Evolutionary conservation across 2,797 vertebrate species (phyloP).

Genomic region (Heteromormyrus szaboi): DNA sequence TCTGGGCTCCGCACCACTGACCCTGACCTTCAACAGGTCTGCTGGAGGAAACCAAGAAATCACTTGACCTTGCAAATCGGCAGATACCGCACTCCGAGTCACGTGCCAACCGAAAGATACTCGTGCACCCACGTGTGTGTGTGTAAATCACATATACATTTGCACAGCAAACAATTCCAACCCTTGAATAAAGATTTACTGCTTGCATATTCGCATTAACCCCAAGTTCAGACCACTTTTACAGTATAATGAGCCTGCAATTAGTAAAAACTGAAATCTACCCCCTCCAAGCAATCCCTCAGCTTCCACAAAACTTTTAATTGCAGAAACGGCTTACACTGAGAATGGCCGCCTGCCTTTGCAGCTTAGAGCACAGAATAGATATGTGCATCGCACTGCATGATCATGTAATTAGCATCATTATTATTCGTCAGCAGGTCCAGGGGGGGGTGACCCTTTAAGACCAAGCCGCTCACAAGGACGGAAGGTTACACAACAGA

Average conservation of each 20-base stretch:
- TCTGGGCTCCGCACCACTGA: neutral
- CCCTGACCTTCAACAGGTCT: neutral
- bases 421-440: neutral
- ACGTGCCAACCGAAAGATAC: neutral
- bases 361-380: neutral
- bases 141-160: neutral
- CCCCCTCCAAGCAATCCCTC: neutral
- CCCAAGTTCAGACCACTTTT: neutral
- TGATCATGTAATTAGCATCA: neutral
- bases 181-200: neutral
- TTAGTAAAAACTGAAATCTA: neutral
- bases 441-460: neutral
- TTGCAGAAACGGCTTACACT: neutral
- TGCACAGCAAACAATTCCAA: neutral
- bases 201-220: neutral
- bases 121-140: neutral
- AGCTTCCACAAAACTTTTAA: neutral
- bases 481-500: neutral
- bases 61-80: neutral
- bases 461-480: neutral
- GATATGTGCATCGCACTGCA: neutral
- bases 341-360: neutral
- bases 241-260: neutral
- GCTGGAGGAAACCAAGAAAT: neutral
- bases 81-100: neutral